Conservation (phyloP, 2,888 invertebrate genomes). For the Chelonus formosanus region DNA sequence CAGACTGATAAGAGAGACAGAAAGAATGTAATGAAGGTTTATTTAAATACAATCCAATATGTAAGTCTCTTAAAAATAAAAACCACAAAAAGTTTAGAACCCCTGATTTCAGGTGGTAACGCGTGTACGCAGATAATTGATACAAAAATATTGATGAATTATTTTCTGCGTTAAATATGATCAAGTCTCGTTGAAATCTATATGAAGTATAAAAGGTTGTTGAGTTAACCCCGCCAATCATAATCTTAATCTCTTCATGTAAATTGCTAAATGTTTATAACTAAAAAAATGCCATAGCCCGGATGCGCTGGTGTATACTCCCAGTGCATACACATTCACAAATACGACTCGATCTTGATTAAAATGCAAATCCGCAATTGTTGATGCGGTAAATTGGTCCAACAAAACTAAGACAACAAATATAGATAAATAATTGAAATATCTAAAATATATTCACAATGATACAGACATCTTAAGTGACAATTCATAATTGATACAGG, state of each 20-base stretch:
- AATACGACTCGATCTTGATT: slow-evolving; percentile 65
- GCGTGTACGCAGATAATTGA: too few relatives aligned
- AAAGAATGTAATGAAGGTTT: slow-evolving; percentile 35
- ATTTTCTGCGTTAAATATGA: slow-evolving; percentile 14
- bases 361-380: slow-evolving; percentile 52
- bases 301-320: slow-evolving; percentile 66
- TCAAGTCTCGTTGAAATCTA: neutral
- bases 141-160: neutral
- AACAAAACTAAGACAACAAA: slow-evolving; percentile 42
- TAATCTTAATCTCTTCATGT: slow-evolving; percentile 66
- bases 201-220: slow-evolving; percentile 38
- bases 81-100: too few relatives aligned
- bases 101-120: too few relatives aligned
- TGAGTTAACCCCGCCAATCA: slow-evolving; percentile 55
- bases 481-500: slow-evolving; percentile 42
- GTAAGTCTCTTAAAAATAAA: too few relatives aligned
- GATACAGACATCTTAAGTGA: slow-evolving; percentile 25
- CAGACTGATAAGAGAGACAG: neutral
- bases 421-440: slow-evolving; percentile 31
- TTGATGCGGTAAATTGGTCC: slow-evolving; percentile 57
- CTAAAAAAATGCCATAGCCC: slow-evolving; percentile 66
- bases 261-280: slow-evolving; percentile 66
- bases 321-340: slow-evolving; percentile 66
- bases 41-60: slow-evolving; percentile 2
- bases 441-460: slow-evolving; percentile 21